A percentile compares a stretch with the other conserved stretches of the same genome.
These are phyloP conservation scores for Hoplodrina ambigua DNA, from an alignment of 2,888 invertebrate species.

Conservation along the genomic window DNA sequence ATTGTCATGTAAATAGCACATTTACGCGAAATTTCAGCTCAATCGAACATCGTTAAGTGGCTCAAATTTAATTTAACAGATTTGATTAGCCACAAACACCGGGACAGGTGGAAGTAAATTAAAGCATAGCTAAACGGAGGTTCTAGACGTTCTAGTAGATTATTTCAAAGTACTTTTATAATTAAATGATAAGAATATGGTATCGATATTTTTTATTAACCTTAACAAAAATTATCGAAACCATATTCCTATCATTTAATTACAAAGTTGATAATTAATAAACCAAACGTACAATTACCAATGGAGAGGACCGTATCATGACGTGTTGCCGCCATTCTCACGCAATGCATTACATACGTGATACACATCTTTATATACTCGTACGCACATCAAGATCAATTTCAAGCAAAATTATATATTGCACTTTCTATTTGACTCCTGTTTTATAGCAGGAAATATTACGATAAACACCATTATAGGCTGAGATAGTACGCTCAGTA, in stretches of 20 bases:
- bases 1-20: no score
- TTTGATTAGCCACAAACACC: no score
- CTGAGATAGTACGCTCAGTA: conserved; percentile 26
- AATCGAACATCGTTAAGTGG: no score
- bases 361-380: conserved; percentile 52
- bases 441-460: conserved; percentile 67
- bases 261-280: conserved; percentile 1
- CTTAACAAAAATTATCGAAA: neutral
- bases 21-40: no score
- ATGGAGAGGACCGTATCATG: conserved; percentile 65
- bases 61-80: no score
- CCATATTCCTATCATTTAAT: conserved; percentile 16
- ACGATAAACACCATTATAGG: conserved; percentile 47
- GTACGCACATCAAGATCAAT: conserved; percentile 68
- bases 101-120: no score
- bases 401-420: conserved; percentile 65
- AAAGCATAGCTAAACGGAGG: no score
- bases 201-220: no score
- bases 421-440: conserved; percentile 70
- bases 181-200: no score
- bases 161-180: no score
- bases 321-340: conserved; percentile 68
- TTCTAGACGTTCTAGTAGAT: no score
- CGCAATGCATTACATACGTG: conserved; percentile 68
- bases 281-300: conserved; percentile 25